phyloP scores from a whole-genome alignment of 2,113 vertebrate species.

The Chionis minor region DNA sequence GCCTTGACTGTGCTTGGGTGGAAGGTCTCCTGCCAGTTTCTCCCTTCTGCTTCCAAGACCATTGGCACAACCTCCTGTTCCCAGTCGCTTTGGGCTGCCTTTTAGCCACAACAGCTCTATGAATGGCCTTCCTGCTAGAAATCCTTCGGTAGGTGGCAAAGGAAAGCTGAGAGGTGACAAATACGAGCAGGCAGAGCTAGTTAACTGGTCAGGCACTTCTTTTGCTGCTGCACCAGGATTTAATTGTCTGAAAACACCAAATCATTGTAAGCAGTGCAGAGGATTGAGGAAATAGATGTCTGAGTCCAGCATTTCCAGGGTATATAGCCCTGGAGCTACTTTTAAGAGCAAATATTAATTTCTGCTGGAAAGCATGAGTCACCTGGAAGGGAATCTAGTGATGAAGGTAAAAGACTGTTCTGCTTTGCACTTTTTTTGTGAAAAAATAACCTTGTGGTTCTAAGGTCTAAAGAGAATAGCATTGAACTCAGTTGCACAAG shows the following conservation, averaged over 20 bases:
- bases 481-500: not conserved
- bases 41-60: too few species aligned
- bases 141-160: not conserved
- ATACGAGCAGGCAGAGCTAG: not conserved
- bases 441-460: not conserved
- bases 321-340: not conserved
- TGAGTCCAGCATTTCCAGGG: not conserved
- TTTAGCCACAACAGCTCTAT: not conserved
- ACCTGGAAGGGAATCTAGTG: not conserved
- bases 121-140: not conserved
- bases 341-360: not conserved
- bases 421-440: not conserved
- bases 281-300: not conserved
- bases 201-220: not conserved
- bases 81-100: not conserved
- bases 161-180: not conserved
- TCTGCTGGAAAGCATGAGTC: not conserved
- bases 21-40: not conserved
- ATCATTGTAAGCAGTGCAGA: not conserved
- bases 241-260: not conserved
- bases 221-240: not conserved
- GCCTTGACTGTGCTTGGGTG: not conserved
- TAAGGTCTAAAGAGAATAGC: not conserved
- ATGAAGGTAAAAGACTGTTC: not conserved
- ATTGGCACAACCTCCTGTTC: rapidly evolving